Conservation (phyloP, 2,888 invertebrate species). For the Dryobota labecula region DNA sequence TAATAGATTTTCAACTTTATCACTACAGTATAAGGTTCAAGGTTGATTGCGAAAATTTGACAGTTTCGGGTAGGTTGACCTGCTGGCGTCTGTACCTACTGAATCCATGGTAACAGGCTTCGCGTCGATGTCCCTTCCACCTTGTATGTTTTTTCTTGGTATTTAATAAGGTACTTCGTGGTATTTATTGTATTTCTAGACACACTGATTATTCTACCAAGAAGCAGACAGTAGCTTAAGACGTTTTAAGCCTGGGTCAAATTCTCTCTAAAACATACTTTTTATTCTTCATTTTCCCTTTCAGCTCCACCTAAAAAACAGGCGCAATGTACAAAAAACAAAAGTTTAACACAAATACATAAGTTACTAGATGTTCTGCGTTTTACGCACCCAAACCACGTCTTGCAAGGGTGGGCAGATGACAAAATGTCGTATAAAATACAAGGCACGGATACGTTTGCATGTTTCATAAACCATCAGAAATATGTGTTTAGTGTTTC, state of each 20-base stretch:
- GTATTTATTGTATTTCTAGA: background rate
- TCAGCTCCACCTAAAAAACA: constrained; percentile 46
- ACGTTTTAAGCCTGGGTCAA: constrained; percentile 7
- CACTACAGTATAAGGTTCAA: no score
- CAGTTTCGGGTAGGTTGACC: no score
- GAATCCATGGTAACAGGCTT: no score
- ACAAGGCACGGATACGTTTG: constrained; percentile 77
- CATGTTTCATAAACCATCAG: constrained; percentile 81
- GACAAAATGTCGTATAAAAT: constrained; percentile 85
- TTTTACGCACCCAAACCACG: constrained; percentile 81
- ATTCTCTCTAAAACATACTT: constrained; percentile 8
- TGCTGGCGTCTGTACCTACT: no score
- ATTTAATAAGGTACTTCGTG: background rate
- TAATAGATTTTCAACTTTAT: no score
- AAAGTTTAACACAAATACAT: constrained; percentile 62
- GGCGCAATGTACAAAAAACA: constrained; percentile 58
- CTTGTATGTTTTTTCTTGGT: background rate
- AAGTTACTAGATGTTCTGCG: constrained; percentile 61
- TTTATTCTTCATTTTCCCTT: constrained; percentile 30
- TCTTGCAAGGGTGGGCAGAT: constrained; percentile 79
- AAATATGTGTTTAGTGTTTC: constrained; percentile 80
- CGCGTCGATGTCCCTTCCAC: no score
- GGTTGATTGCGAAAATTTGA: no score
- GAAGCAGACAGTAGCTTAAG: background rate
- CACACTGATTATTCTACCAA: background rate